phyloP scores from a whole-genome alignment of 1,140 invertebrate genomes.

The Bombyx mori region ASM3026992v2 NC_085112.1:6656501-6657000 shows the following conservation, averaged over 20 bases:
- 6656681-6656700: constrained; percentile 47
- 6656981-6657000: too few relatives aligned
- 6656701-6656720: constrained; percentile 58
- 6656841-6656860: neutral
- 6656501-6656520: too few relatives aligned
- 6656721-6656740: constrained; percentile 54
- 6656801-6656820: constrained; percentile 18
- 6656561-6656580: too few relatives aligned
- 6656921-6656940: too few relatives aligned
- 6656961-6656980: too few relatives aligned
- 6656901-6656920: too few relatives aligned
- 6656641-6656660: constrained; percentile 63
- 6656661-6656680: constrained; percentile 63
- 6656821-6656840: constrained; percentile 19
- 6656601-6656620: too few relatives aligned
- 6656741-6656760: constrained; percentile 30
- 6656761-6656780: constrained; percentile 17
- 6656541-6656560: too few relatives aligned
- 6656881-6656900: constrained; percentile 3
- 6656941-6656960: too few relatives aligned
- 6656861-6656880: constrained; percentile 9
- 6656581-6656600: too few relatives aligned
- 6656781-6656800: constrained; percentile 20
- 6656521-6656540: too few relatives aligned
- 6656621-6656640: constrained; percentile 5